A percentile compares a stretch with the other conserved stretches of the same genome.
These are phyloP conservation scores for Eospalax fontanierii DNA, from an alignment of 2,797 vertebrate species.

Conservation along the genomic window DNA sequence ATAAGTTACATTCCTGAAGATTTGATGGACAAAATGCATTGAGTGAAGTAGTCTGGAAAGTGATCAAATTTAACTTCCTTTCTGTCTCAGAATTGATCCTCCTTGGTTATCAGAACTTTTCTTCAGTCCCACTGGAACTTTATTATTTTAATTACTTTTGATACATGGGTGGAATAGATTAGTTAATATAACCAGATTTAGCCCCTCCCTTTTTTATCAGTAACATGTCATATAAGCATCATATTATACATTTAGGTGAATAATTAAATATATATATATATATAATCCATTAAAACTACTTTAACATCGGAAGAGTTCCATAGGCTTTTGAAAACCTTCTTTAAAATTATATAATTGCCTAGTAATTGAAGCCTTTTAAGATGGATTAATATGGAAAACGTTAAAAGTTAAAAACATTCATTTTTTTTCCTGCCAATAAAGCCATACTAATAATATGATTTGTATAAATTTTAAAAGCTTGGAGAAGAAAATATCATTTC, in stretches of 20 bases:
- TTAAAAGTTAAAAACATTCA: conserved; percentile 5
- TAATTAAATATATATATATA: conserved; percentile 62
- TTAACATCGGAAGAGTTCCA: conserved; percentile 57
- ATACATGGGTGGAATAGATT: conserved; percentile 37
- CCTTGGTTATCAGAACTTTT: conserved; percentile 62
- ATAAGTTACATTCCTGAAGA: conserved; percentile 71
- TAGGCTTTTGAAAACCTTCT: conserved; percentile 35
- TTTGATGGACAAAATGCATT: conserved; percentile 39
- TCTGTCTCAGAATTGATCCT: conserved; percentile 75
- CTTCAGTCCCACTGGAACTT: conserved; percentile 12
- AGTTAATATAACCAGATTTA: conserved; percentile 63
- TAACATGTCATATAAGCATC: conserved; percentile 4
- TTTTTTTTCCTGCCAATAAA: conserved; percentile 43
- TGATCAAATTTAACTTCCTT: conserved; percentile 67
- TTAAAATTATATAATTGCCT: conserved; percentile 57
- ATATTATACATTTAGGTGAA: conserved; percentile 37
- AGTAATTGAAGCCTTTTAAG: conserved; percentile 33
- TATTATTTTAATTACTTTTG: conserved; percentile 68
- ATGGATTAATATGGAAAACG: conserved; percentile 1
- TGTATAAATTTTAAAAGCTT: conserved; percentile 41
- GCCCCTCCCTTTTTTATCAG: neutral
- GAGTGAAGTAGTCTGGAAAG: conserved; percentile 63
- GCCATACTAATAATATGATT: neutral
- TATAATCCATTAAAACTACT: conserved; percentile 56
- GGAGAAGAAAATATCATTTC: conserved; percentile 38